Conservation (phyloP, 2,113 vertebrate genomes). For the Callaeas wilsoni region DNA sequence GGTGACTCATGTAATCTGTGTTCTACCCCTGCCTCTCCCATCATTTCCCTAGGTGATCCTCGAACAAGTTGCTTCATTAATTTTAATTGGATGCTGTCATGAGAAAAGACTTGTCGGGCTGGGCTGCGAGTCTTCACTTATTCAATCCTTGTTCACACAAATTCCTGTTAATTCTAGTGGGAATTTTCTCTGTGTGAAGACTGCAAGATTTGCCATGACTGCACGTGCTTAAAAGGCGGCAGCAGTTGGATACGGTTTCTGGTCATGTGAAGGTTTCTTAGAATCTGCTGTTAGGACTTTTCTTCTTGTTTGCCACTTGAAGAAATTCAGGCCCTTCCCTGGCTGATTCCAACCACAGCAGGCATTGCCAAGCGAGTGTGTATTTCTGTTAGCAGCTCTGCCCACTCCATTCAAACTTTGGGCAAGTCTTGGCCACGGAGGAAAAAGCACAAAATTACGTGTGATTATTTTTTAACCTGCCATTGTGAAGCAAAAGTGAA, state of each 20-base stretch:
- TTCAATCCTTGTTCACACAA: neutral
- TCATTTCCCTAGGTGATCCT: neutral
- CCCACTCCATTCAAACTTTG: neutral
- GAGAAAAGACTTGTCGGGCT: neutral
- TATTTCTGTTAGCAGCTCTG: neutral
- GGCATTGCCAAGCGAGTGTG: neutral
- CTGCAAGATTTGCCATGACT: neutral
- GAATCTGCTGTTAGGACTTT: neutral
- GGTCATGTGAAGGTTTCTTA: neutral
- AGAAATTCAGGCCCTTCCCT: neutral
- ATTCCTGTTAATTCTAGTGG: neutral
- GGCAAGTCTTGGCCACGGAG: neutral
- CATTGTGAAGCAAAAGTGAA: neutral
- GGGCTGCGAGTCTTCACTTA: neutral
- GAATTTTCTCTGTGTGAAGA: neutral
- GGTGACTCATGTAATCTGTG: neutral
- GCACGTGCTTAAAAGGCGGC: neutral
- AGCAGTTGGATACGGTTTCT: neutral
- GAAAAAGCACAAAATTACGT: neutral
- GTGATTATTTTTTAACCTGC: neutral
- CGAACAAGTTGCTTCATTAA: constrained; percentile 21
- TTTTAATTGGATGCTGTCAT: constrained; percentile 31
- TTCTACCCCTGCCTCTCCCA: neutral
- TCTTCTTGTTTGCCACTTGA: neutral
- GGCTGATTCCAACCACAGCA: neutral